Evolutionary conservation across 2,797 vertebrate genomes (phyloP), one percentile per base, ranked within the genome.

Genomic region (Cynopterus sphinx): DNA sequence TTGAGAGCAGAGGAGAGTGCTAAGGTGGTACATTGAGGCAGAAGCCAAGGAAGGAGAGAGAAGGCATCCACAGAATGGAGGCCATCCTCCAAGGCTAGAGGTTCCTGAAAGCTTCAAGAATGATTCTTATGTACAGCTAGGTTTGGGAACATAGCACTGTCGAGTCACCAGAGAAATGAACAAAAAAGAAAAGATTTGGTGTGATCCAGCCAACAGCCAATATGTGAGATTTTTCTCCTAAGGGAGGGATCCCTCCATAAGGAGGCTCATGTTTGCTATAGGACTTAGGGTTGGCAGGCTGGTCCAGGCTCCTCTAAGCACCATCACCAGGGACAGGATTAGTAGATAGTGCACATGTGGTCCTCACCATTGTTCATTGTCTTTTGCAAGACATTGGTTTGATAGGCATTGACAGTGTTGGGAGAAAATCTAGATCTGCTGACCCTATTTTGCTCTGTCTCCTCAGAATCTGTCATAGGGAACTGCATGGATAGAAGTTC

Each of bases 401-500:
- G 85, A 1, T 39, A 33, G 79, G 68, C 49, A n/a, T 36, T 67
- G 79, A 8, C 33, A 0, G 2, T 49, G 33, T 46, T 61, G 21
- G 63, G 79, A 61, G 74, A 41, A 36, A n/a, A 24, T 7, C 19
- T 6, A 6, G 22, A 12, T 36, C 74, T 71, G 24, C 53, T 97
- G 51, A 95, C 88, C 81, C 51, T 61, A 0, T 67, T 91, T 73
- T 63, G 10, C 46, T 97, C 63, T 97, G 41, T 28, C 89, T 96
- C 57, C 87, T 61, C 91, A 99, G 99, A 99, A 85, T 98, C 98
- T 74, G 96, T 98, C 97, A 98, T 98, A 59, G 97, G 98, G 63
- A 99, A 99, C 95, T 99, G 98, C 89, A 98, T 99, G 98, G 99
- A 99, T 84, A 99, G 99, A 97, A 98, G 98, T 93, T 98, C 99